Evolutionary conservation across 2,113 vertebrate genomes (phyloP), one percentile per base, ranked within the genome.

Genomic region (Neofelis nebulosa): DNA sequence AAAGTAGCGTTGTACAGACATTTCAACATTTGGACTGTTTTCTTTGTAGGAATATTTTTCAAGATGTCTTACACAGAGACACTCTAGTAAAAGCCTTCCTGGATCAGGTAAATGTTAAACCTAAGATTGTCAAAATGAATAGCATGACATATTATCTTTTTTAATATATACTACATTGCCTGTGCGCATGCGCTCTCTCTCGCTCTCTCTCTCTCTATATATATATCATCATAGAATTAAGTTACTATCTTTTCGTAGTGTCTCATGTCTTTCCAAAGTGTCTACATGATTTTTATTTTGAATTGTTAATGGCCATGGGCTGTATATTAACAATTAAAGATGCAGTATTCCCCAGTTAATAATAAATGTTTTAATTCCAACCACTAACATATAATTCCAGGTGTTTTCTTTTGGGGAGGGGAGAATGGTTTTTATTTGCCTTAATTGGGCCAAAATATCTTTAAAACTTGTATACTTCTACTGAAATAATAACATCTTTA

Each of bases 31-130:
- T 96, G 89, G 19, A 55, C 63, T 93, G 52, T 80, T 91, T 96
- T 89, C 45, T 83, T 80, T 29, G 3, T 66, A 99, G 99, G 98
- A 99, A 99, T 97, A 99, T 99, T 96, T 99, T 99, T 98, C 99
- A 99, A 99, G 99, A 99, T 95, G 99, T 99, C 52, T 97, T 99
- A 97, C 99, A 99, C 98, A 99, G 99, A 98, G 99, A 99, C 97
- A 99, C 99, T 9, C 98, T 99, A 98, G 99, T 99, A 86, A 99
- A 99, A 99, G 99, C 99, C 31, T 99, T 99, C 94, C 98, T 99
- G 97, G 99, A 99, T 98, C 99, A 99, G 99, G 99, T 99, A 99
- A 98, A 89, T 15, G 0, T 93, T 97, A 33, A 89, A 91, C 95
- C 80, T 92, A 19, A 90, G 27, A 81, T 76, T 90, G 36, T 86